Evolutionary conservation across 2,888 invertebrate genomes (phyloP), one percentile per base, ranked within the genome.

Genomic region (Caenorhabditis drosophilae): DNA sequence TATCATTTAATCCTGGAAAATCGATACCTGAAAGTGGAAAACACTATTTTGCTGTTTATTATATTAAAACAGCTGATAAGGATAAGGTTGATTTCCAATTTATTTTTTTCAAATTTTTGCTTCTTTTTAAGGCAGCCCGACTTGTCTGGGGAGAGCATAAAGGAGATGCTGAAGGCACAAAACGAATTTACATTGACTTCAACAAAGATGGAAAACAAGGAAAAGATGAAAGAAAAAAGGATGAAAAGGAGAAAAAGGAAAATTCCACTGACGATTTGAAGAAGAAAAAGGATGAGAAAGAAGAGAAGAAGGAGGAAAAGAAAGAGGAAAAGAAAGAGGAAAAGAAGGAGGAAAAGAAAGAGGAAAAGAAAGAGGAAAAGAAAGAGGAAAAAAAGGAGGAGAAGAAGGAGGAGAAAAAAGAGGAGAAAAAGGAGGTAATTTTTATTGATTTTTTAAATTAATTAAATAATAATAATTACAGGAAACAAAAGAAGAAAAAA

Each of bases 21-120:
- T 35, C 48, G 20, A 67, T 75, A 27, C 78, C 78, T 7, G 76
- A 77, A 9, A 73, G 56, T 38, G 62, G 60, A 12, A 76, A 76
- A 49, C 79, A 79, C 56, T 77, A 77, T 63, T 78, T 78, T 59
- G 77, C 73, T 38, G 27, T 79, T 51, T 79, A 79, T 62, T 67
- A 76, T 47, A 31, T 67, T 36, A 76, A 75, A 54, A 11, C 35
- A 23, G 22, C 49, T 31, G 70, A 71, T 35, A 71, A 70, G 27
- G 47, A 55, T 23, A 51, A 51, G 50, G 50, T 50, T 27, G 9
- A 23, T 11, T 12, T n/a, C 16, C 7, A 41, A 41, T 12, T 12
- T 9, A 34, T 9, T 11, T 34, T 34, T 12, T 11, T n/a, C n/a
- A n/a, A n/a, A n/a, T n/a, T n/a, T n/a, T n/a, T n/a, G 40, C 22